A percentile compares a stretch with the other conserved stretches of the same genome.
Evolutionary conservation across 2,888 invertebrate genomes (phyloP).

Genomic region (Tipula helvola): DNA sequence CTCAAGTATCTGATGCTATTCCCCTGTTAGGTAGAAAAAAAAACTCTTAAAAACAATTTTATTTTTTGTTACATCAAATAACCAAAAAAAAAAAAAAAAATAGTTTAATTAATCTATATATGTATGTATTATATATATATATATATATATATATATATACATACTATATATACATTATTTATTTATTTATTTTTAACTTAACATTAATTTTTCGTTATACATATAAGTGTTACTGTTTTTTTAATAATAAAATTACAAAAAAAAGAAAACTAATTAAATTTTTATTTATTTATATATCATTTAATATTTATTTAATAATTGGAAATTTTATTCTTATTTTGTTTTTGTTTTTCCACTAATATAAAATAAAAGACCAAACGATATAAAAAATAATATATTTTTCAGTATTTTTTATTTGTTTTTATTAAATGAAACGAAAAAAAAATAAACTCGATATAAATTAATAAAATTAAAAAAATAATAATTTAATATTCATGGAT

Average conservation of each 20-base stretch:
- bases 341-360: neutral
- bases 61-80: constrained; percentile 10
- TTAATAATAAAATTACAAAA: neutral
- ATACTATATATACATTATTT: constrained; percentile 12
- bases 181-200: constrained; percentile 13
- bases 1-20: constrained; percentile 99
- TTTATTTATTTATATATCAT: constrained; percentile 4
- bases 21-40: constrained; percentile 87
- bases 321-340: neutral
- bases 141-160: constrained; percentile 12
- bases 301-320: constrained; percentile 6
- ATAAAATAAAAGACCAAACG: neutral
- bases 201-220: constrained; percentile 8
- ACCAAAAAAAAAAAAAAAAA: constrained; percentile 11
- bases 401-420: constrained; percentile 9
- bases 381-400: constrained; percentile 6
- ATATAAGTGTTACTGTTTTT: neutral
- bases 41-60: constrained; percentile 9
- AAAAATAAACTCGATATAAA: neutral
- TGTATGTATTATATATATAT: too few species aligned
- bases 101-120: constrained; percentile 19
- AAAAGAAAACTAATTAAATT: neutral
- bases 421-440: neutral
- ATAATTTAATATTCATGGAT: neutral
- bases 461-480: neutral